Conservation (phyloP, 2,888 invertebrate genomes). For the Endotricha flammealis region DNA sequence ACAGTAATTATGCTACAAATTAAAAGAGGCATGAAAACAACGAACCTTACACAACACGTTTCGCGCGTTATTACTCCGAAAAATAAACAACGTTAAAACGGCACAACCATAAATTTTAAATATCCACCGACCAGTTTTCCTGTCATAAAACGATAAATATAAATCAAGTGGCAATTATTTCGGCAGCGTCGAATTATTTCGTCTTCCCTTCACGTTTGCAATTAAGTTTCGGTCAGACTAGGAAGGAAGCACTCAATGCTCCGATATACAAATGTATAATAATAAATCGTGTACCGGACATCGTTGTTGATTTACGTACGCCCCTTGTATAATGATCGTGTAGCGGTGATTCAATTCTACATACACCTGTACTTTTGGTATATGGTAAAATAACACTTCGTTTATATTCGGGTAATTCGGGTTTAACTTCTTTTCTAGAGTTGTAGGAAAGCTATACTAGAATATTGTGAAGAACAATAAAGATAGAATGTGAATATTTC, state of each 20-base stretch:
- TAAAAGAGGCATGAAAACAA: slow-evolving; percentile 3
- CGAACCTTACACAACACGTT: slow-evolving; percentile 5
- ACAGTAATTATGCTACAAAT: neutral
- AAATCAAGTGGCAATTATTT: slow-evolving; percentile 52
- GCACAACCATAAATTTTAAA: slow-evolving; percentile 47
- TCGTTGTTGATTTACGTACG: slow-evolving; percentile 49
- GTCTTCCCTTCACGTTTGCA: slow-evolving; percentile 46
- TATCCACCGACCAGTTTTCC: slow-evolving; percentile 43
- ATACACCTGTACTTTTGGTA: neutral
- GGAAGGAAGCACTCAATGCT: slow-evolving; percentile 51
- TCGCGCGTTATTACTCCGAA: slow-evolving; percentile 5
- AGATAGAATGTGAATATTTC: too few species aligned
- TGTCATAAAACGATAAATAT: slow-evolving; percentile 49
- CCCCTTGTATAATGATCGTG: slow-evolving; percentile 33
- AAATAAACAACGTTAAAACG: slow-evolving; percentile 6
- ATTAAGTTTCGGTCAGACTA: slow-evolving; percentile 45
- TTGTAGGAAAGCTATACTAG: too few species aligned
- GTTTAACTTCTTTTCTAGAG: too few species aligned
- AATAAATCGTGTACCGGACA: slow-evolving; percentile 48
- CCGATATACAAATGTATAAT: slow-evolving; percentile 48
- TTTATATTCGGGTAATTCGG: too few species aligned
- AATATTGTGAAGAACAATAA: too few species aligned
- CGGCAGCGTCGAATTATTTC: slow-evolving; percentile 47
- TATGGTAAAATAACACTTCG: too few species aligned
- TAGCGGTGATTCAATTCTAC: slow-evolving; percentile 2